Base-by-base conservation (phyloP, 2,113 vertebrate genomes). In the Callithrix jacchus region DNA sequence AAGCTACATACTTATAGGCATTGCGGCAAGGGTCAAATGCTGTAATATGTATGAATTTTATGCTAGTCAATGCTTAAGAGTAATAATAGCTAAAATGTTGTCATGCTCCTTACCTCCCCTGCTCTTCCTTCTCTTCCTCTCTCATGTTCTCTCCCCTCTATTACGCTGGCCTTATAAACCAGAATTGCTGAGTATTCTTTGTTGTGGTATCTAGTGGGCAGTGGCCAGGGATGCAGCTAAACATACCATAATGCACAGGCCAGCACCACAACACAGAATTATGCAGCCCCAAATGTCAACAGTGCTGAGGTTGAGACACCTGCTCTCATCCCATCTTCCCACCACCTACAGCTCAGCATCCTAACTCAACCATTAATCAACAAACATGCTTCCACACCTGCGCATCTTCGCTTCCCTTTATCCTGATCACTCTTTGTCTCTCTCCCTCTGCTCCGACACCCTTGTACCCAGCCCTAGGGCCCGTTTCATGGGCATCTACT, bases 291-390 rank as follows among this genome's bases (percentile, higher is more conserved):
- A n/a, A 25, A 47, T 21, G 30, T 66, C 47, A 32, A 14, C 4
- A 3, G 32, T 9, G 14, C 47, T 23, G 56, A 52, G 45, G 20
- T 18, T 2, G n/a, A 42, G 25, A 74, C 4, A 18, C 7, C 45
- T 49, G 25, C 3, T 40, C 25, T 27, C 0, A 2, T 58, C 40
- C 37, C 14, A 4, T 47, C 37, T 85, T 35, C 35, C 27, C 25
- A 10, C 3, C 0, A 2, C 17, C 45, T 13, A 14, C 2, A 0
- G 4, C 10, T 32, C 21, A 14, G 45, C 25, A 23, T 27, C 86
- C 87, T 18, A 1, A 11, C 27, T 21, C 56, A 6, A 11, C 8
- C 47, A 0, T 7, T 58, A 13, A 35, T 21, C 79, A 71, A 61
- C 32, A 32, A 89, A 40, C 11, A 2, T 23, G 18, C 23, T 20